Percentiles rank a stretch among this genome's conserved stretches.
Evolutionary conservation across 2,797 vertebrate species (phyloP).

Genomic region (Ispidina picta): DNA sequence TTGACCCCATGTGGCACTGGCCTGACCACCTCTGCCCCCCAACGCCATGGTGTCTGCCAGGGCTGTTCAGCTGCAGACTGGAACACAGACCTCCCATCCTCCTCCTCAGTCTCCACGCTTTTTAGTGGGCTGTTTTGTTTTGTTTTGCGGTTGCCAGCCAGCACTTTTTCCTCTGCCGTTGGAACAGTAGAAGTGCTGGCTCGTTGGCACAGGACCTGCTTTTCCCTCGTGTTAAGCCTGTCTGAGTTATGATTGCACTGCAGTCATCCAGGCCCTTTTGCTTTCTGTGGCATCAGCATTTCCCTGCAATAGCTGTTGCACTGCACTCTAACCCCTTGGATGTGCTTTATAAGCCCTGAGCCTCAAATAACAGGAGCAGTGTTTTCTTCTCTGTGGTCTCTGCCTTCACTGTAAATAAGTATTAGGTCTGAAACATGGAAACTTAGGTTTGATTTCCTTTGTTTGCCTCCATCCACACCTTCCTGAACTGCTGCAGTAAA

Average conservation of each 20-base stretch:
- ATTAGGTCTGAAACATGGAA: not conserved
- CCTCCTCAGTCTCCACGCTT: not conserved
- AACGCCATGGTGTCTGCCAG: accelerated
- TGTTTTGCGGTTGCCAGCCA: not conserved
- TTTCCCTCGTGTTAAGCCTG: conserved; percentile 68
- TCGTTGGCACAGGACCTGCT: conserved; percentile 49
- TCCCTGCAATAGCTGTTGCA: conserved; percentile 42
- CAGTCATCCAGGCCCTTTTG: conserved; percentile 35
- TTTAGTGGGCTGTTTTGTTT: conserved; percentile 5
- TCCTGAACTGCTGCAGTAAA: not conserved
- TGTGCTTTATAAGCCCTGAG: conserved; percentile 45
- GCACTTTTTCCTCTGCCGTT: not conserved
- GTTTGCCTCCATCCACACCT: conserved; percentile 31
- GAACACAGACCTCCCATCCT: not conserved
- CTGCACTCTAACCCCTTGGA: conserved; percentile 14
- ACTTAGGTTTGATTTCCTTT: not conserved
- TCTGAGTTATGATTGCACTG: conserved; percentile 65
- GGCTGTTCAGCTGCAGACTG: not conserved
- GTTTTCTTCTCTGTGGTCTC: not conserved
- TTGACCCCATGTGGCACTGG: accelerated
- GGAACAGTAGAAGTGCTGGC: conserved; percentile 24
- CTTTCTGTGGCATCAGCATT: conserved; percentile 75
- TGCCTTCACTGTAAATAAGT: not conserved
- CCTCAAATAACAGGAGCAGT: not conserved
- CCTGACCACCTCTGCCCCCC: accelerated